A percentile compares a stretch with the other conserved stretches of the same genome.
Evolutionary conservation across 2,888 invertebrate genomes (phyloP).

Genomic region (Pristionchus mayeri): DNA sequence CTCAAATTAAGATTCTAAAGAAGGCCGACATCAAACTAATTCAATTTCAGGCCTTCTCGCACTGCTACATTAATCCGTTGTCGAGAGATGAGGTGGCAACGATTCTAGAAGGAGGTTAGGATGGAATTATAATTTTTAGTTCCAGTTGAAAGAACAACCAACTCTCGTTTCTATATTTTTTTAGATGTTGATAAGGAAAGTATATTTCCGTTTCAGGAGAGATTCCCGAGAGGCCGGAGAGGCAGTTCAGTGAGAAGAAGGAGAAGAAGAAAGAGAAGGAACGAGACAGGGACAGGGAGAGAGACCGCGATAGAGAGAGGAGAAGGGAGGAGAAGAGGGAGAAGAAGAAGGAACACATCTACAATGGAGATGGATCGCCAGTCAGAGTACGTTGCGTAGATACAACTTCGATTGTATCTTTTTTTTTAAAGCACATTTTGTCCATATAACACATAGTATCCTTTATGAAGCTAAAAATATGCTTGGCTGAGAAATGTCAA

Average conservation of each 20-base stretch:
- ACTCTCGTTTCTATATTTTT: background rate
- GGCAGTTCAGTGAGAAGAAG: no score
- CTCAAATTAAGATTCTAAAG: no score
- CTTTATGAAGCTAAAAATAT: no score
- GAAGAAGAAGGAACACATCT: background rate
- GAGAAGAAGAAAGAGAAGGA: conserved; percentile 12
- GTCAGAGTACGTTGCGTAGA: background rate
- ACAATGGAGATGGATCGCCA: conserved; percentile 44
- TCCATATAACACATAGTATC: no score
- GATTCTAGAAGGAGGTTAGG: background rate
- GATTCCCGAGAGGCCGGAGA: no score
- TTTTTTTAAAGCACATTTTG: background rate
- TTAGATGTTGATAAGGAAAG: background rate
- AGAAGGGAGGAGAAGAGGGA: background rate
- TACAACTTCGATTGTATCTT: background rate
- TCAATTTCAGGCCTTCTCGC: background rate
- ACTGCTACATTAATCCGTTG: background rate
- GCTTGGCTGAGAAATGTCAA: no score
- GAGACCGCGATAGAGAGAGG: background rate
- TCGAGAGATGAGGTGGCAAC: background rate
- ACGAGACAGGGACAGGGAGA: no score
- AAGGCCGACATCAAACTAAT: no score
- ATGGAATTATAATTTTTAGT: no score
- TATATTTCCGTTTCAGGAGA: no score
- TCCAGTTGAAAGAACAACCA: no score